Conservation (phyloP, 2,113 vertebrate genomes). For the Chinchilla lanigera region DNA sequence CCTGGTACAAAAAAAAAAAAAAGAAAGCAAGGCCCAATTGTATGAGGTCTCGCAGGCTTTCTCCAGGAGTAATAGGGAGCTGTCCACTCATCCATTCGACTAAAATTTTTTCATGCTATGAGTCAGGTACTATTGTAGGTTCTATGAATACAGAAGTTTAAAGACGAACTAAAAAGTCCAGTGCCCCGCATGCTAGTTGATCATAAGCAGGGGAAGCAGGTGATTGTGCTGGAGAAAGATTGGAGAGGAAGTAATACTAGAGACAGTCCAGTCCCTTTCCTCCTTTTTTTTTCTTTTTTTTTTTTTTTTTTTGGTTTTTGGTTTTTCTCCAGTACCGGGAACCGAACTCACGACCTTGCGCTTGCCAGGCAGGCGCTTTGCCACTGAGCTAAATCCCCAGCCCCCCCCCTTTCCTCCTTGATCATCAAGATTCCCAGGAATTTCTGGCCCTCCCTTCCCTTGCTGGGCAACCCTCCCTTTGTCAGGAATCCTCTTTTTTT, state of each 20-base stretch:
- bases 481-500: background rate
- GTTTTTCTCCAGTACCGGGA: no score
- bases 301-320: no score
- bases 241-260: background rate
- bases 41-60: background rate
- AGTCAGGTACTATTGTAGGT: background rate
- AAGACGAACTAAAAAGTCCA: background rate
- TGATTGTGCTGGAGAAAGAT: background rate
- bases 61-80: background rate
- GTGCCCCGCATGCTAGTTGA: background rate
- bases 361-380: no score
- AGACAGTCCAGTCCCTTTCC: background rate
- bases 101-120: background rate
- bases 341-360: no score
- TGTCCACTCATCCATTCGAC: background rate
- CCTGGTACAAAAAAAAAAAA: no score
- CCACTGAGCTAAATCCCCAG: no score
- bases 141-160: conserved; percentile 21
- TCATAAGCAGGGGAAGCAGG: conserved; percentile 18
- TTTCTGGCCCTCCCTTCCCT: background rate
- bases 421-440: background rate
- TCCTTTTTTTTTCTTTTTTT: no score
- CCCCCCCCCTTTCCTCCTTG: background rate
- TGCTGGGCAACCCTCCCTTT: background rate
- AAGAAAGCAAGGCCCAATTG: background rate